Evolutionary conservation across 2,797 vertebrate species (phyloP).

Genomic region (Sebastes umbrosus): DNA sequence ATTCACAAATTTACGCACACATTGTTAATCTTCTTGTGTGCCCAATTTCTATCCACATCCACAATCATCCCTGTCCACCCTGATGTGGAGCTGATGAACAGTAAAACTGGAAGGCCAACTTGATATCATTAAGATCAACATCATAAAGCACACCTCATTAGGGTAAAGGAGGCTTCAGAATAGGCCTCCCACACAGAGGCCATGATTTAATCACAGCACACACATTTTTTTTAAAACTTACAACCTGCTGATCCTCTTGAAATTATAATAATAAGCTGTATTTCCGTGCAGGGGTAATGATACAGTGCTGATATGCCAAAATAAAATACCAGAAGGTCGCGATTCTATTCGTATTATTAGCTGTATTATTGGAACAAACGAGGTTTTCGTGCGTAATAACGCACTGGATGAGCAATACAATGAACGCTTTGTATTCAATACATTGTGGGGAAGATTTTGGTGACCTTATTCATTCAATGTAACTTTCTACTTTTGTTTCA

Average conservation of each 20-base stretch:
- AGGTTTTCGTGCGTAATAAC: background rate
- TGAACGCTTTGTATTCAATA: constrained; percentile 32
- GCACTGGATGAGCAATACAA: background rate
- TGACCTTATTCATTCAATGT: constrained; percentile 28
- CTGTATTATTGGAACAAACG: background rate
- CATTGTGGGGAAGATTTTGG: constrained; percentile 13
- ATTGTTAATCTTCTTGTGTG: background rate
- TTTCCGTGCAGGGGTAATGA: constrained; percentile 13
- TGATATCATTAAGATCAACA: constrained; percentile 15
- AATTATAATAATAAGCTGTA: constrained; percentile 4
- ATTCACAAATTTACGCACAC: background rate
- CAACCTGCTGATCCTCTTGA: constrained; percentile 39
- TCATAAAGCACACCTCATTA: constrained; percentile 45
- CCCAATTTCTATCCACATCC: background rate
- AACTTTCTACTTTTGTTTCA: background rate
- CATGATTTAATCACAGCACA: constrained; percentile 54
- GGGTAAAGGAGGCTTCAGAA: constrained; percentile 43
- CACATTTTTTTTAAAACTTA: constrained; percentile 3
- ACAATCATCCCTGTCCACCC: background rate
- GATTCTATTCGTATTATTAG: background rate
- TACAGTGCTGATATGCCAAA: background rate
- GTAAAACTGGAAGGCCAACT: constrained; percentile 2
- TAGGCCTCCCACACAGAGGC: constrained; percentile 62
- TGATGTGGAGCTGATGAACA: background rate
- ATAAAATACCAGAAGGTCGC: background rate